Evolutionary conservation across 2,888 invertebrate species (phyloP).

Genomic region (Lasioglossum morio): DNA sequence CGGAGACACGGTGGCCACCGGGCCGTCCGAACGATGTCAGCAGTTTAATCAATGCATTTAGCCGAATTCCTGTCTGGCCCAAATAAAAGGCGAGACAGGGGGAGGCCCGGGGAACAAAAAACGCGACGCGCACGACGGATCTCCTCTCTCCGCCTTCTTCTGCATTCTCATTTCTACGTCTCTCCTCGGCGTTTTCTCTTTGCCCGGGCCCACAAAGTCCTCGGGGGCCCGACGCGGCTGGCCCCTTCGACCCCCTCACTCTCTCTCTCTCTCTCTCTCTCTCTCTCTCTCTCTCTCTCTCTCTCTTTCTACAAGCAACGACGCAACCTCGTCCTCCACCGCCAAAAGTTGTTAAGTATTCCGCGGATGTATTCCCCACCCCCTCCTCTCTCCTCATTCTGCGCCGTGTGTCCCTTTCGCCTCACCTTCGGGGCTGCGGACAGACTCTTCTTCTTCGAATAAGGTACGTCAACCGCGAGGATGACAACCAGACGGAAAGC

Average conservation of each 20-base stretch:
- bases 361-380: conserved; percentile 75
- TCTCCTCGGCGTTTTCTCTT: conserved; percentile 54
- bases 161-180: conserved; percentile 43
- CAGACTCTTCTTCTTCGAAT: conserved; percentile 63
- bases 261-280: conserved; percentile 14
- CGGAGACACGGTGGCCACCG: conserved; percentile 82
- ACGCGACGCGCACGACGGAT: conserved; percentile 68
- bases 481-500: conserved; percentile 67
- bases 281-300: conserved; percentile 17
- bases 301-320: conserved; percentile 12
- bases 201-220: conserved; percentile 44
- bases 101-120: conserved; percentile 77
- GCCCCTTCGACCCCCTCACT: conserved; percentile 38
- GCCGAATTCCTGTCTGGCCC: conserved; percentile 84
- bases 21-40: conserved; percentile 81
- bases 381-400: conserved; percentile 37
- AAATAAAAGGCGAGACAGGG: conserved; percentile 83
- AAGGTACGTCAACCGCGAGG: conserved; percentile 71
- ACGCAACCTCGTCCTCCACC: conserved; percentile 33
- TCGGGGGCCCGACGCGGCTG: conserved; percentile 34
- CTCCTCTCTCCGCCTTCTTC: conserved; percentile 43
- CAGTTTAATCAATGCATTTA: conserved; percentile 85
- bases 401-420: conserved; percentile 5
- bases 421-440: conserved; percentile 43
- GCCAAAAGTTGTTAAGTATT: conserved; percentile 79